These are phyloP conservation scores for Myotis daubentonii DNA, from an alignment of 2,797 vertebrate species.

Conservation along the genomic window DNA sequence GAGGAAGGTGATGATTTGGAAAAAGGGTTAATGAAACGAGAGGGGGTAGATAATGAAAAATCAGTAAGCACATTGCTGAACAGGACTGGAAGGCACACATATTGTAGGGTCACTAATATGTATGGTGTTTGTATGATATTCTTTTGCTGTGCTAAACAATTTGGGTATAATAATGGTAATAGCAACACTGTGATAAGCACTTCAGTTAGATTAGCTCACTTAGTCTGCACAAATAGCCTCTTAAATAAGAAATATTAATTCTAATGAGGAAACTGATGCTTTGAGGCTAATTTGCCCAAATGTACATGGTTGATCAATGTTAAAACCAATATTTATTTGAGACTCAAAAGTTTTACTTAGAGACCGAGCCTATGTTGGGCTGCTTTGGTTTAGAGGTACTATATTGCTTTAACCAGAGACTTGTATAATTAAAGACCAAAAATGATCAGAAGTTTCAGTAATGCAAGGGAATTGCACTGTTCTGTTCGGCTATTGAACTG, in stretches of 20 bases:
- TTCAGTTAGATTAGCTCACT: not conserved
- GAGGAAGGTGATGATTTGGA: not conserved
- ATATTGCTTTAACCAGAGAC: not conserved
- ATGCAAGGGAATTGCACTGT: not conserved
- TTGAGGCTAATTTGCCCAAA: not conserved
- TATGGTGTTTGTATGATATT: not conserved
- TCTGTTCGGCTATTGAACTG: not conserved
- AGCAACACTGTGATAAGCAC: not conserved
- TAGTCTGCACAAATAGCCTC: not conserved
- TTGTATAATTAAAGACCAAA: not conserved
- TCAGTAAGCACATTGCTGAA: not conserved
- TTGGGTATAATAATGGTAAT: not conserved
- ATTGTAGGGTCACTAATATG: not conserved
- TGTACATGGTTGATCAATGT: not conserved
- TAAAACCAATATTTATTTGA: not conserved
- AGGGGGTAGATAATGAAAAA: not conserved
- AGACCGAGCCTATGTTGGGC: not conserved
- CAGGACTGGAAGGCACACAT: not conserved
- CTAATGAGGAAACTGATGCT: not conserved
- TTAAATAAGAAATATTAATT: not conserved
- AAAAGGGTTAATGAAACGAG: not conserved
- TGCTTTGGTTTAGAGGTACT: not conserved
- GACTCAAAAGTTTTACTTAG: not conserved
- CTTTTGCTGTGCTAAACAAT: not conserved
- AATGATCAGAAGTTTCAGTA: not conserved